Base-by-base conservation (phyloP, 1,140 invertebrate species). In the Carposina sasakii region DNA sequence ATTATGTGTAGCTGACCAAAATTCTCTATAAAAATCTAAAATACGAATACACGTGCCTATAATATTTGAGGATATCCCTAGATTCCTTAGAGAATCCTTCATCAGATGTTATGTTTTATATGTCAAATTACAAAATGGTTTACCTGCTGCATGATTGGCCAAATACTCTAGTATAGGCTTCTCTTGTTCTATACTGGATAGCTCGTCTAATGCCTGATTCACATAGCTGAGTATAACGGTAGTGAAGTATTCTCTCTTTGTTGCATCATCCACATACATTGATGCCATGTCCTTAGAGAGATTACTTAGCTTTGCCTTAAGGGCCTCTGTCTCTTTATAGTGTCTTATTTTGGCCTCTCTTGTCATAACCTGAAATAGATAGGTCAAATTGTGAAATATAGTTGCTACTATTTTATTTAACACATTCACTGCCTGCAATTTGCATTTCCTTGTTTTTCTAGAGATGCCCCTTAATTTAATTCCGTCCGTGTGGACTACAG, bases 171-270 rank as follows among this genome's bases (percentile, higher is more conserved):
- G 74, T 57, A 95, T 89, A 22, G 89, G 87, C 60, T 90, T 93
- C 81, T 94, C 93, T 39, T 89, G 84, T 47, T 90, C 88, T 28
- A 94, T 85, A 34, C 89, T 91, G 43, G 88, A 88, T 6, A 98
- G 56, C 72, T 98, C 95, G 60, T 97, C 94, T 1, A 94, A 67
- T 0, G 91, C 88, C 60, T 91, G 88, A 49, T 89, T 89, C 0
- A 93, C 88, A 75, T 92, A 95, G 44, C 89, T 89, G 64, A 93
- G 91, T 10, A 97, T 71, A 51, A 96, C 83, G 8, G 91, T 92
- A 0, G 94, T 64, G 68, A 94, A 96, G 82, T 96, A 97, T 46
- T 96, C 89, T 50, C 96, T 86, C 72, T 92, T 91, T 0, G 90
- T 86, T 60, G 95, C 93, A 16, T 97, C 96, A 68, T 96, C 94